Percentiles rank a stretch among this genome's conserved stretches.
Conservation (phyloP, 2,113 vertebrate genomes). For the Dasypus novemcinctus region DNA sequence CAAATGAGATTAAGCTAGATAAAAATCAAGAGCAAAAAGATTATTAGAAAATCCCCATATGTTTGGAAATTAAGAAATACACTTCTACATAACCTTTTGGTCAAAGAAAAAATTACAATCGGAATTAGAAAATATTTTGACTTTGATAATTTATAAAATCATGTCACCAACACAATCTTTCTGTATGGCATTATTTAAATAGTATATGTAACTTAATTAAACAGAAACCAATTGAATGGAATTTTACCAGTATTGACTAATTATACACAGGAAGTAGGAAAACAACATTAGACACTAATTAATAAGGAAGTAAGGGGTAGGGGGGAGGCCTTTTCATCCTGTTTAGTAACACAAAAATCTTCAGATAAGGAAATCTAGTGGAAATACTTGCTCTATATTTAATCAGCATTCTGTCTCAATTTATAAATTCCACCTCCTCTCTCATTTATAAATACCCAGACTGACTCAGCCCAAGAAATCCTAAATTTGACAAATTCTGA, state of each 20-base stretch:
- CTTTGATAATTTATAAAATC: neutral
- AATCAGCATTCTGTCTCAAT: conserved; percentile 61
- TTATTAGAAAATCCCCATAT: conserved; percentile 8
- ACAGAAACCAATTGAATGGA: neutral
- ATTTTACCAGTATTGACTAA: neutral
- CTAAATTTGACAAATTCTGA: conserved; percentile 55
- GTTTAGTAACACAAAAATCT: neutral
- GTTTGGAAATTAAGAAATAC: conserved; percentile 26
- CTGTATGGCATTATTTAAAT: neutral
- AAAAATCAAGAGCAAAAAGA: conserved; percentile 1
- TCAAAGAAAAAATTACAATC: neutral
- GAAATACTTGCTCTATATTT: conserved; percentile 59
- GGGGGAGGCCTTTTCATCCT: conserved; percentile 10
- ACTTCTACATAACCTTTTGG: neutral
- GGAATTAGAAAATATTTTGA: conserved; percentile 24
- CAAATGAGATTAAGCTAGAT: conserved; percentile 27
- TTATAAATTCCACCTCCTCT: conserved; percentile 65
- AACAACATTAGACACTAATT: neutral
- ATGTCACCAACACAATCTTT: neutral
- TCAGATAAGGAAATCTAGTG: conserved; percentile 32
- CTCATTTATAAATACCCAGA: conserved; percentile 68
- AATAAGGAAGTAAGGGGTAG: neutral
- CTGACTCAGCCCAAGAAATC: conserved; percentile 66
- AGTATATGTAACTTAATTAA: neutral
- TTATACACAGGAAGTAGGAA: neutral